Evolutionary conservation across 2,797 vertebrate genomes (phyloP), one percentile per base, ranked within the genome.

Genomic region (Acipenser ruthenus): DNA sequence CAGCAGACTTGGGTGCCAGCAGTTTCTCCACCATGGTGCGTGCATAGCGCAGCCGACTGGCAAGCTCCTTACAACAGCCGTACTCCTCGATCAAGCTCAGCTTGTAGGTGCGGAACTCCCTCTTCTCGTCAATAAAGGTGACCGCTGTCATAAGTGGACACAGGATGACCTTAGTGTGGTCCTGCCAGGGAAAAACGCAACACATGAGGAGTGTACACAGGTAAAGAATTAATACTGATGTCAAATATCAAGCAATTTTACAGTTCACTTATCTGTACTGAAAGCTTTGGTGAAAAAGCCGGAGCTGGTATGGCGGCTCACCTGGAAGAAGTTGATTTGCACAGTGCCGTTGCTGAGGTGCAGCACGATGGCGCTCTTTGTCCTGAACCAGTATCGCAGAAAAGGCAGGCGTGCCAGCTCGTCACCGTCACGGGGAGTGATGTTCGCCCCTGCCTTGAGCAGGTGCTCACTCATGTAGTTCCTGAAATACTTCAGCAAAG

Each of bases 241-340:
- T 37, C 37, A 37, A 37, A 37, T 18, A 18, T 18, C 15, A 18
- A 18, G 3, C 37, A 37, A 37, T 37, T 37, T 37, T 37, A 37
- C 37, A 37, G 37, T 5, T 37, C 37, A 37, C 37, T 37, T 37
- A 18, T 18, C 37, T 37, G 37, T 37, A 37, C 37, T 5, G 5
- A 37, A 37, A 37, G 37, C 37, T 37, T 37, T 37, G 37, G 37
- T 37, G 37, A 37, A 37, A 18, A 37, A 37, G 37, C 37, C 4
- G 37, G 37, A 37, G 37, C 37, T 37, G 37, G 3, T 37, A 37
- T 37, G 37, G 37, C 37, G 3, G 37, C 83, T 80, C 65, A 98
- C 97, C 94, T 98, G 93, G 88, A 99, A 99, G 86, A 99, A 99
- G 90, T 99, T 99, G 74, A 99, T 94, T 83, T 99, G 97, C 13